phyloP scores from a whole-genome alignment of 2,113 vertebrate genomes.

The Tragelaphus scriptus region DNA sequence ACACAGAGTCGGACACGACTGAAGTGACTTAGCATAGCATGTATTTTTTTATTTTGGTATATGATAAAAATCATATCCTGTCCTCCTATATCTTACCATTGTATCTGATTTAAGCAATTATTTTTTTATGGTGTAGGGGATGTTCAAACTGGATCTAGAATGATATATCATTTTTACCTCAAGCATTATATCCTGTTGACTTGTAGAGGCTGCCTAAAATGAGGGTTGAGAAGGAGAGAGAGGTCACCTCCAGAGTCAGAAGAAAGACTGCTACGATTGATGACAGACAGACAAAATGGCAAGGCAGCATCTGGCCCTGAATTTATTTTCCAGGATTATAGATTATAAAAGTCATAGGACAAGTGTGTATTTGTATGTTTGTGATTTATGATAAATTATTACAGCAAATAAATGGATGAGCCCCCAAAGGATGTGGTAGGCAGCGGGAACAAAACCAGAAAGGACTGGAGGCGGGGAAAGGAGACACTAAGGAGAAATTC shows the following conservation, averaged over 20 bases:
- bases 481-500: neutral
- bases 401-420: neutral
- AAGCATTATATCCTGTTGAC: neutral
- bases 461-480: accelerated
- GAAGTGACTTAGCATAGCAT: too few relatives aligned
- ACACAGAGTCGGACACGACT: too few relatives aligned
- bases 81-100: neutral
- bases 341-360: neutral
- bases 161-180: neutral
- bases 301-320: neutral
- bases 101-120: neutral
- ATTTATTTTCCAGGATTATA: neutral
- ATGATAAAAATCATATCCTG: neutral
- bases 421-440: neutral
- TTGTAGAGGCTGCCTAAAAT: neutral
- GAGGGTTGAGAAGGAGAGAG: neutral
- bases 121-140: neutral
- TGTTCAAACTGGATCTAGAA: neutral
- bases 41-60: neutral
- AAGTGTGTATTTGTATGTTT: neutral
- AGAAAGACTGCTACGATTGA: neutral
- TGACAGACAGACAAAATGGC: neutral
- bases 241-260: neutral
- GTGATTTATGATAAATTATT: neutral
- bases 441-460: neutral